Evolutionary conservation across 2,113 vertebrate species (phyloP).

Genomic region (Suricata suricatta): DNA sequence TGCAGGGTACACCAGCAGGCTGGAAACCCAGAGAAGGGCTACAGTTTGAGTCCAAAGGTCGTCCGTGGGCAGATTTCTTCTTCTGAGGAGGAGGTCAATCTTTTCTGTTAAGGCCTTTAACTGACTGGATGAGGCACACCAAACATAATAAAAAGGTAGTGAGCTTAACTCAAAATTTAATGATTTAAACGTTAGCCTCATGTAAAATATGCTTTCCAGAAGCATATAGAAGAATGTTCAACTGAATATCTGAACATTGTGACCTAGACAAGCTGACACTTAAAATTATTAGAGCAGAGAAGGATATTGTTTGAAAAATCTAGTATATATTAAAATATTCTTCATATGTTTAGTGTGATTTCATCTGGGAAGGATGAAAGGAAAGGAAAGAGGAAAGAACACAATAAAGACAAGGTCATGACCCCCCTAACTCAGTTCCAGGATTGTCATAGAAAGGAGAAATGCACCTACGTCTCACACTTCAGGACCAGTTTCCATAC

Average conservation of each 20-base stretch:
- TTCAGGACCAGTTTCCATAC: not conserved
- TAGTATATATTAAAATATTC: not conserved
- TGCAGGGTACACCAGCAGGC: not conserved
- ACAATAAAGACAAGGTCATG: not conserved
- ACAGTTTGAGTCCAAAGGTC: not conserved
- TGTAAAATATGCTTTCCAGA: not conserved
- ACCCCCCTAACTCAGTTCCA: not conserved
- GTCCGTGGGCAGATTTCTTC: not conserved
- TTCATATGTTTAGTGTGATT: not conserved
- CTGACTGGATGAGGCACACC: not conserved
- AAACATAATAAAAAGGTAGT: not conserved
- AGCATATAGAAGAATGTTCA: not conserved
- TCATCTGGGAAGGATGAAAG: not conserved
- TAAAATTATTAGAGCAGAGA: not conserved
- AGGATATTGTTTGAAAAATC: not conserved
- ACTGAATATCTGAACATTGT: not conserved
- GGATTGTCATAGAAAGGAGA: not conserved
- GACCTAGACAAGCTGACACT: not conserved
- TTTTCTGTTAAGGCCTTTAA: not conserved
- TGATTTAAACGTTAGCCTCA: not conserved
- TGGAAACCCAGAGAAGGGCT: not conserved
- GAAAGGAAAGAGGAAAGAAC: not conserved
- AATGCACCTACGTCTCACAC: not conserved
- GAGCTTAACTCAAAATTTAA: not conserved
- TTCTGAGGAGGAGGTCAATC: not conserved